Percentiles rank a stretch among this genome's conserved stretches.
Conservation (phyloP, 1,140 invertebrate species). For the Drosophila baimaii region DNA sequence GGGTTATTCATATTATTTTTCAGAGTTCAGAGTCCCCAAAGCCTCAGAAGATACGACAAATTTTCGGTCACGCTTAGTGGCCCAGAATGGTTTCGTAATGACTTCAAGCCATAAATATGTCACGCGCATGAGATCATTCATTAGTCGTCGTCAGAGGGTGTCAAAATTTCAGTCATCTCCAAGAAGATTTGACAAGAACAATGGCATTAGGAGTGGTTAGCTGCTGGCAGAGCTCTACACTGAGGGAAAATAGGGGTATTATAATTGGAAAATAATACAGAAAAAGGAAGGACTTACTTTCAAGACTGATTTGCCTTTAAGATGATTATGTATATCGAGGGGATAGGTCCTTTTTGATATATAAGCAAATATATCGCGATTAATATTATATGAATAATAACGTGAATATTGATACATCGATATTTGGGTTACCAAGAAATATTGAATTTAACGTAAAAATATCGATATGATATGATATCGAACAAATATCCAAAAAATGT, state of each 20-base stretch:
- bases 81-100: constrained; percentile 22
- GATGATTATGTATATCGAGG: too few relatives aligned
- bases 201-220: constrained; percentile 9
- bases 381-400: too few relatives aligned
- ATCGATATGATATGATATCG: too few relatives aligned
- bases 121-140: constrained; percentile 43
- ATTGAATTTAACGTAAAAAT: too few relatives aligned
- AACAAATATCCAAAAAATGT: too few relatives aligned
- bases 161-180: constrained; percentile 29
- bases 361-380: too few relatives aligned
- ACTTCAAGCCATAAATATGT: constrained; percentile 33
- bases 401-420: too few relatives aligned
- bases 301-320: neutral
- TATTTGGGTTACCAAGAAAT: too few relatives aligned
- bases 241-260: neutral
- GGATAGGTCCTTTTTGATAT: too few relatives aligned
- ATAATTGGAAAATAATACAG: neutral
- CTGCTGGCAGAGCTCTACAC: neutral
- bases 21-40: constrained; percentile 8
- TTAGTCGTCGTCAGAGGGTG: constrained; percentile 1
- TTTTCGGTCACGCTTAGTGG: constrained; percentile 47
- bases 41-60: neutral
- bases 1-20: too few relatives aligned
- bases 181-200: constrained; percentile 8
- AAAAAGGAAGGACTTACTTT: too few relatives aligned